Evolutionary conservation across 2,797 vertebrate genomes (phyloP).

Genomic region (Paratrypauchen microcephalus): DNA sequence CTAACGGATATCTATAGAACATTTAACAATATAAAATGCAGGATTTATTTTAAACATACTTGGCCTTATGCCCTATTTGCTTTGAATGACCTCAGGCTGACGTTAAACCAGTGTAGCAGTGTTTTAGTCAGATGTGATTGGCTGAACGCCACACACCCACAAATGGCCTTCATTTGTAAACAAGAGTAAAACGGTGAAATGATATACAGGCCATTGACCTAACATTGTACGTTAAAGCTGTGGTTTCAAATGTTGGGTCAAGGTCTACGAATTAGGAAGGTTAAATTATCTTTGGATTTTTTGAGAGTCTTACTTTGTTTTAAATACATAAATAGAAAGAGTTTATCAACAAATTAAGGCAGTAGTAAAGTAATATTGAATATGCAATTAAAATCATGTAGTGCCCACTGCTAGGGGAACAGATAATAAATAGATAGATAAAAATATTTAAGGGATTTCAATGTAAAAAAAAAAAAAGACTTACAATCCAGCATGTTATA

Average conservation of each 20-base stretch:
- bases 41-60: neutral
- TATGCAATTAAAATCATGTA: neutral
- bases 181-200: constrained; percentile 4
- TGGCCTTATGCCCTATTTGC: neutral
- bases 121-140: neutral
- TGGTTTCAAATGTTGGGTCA: neutral
- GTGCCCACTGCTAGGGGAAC: neutral
- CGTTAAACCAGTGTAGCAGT: no score
- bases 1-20: neutral
- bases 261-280: neutral
- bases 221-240: neutral
- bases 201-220: neutral
- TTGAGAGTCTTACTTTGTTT: neutral
- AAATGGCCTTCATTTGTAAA: neutral
- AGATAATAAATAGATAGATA: neutral
- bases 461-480: neutral
- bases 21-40: constrained; percentile 1
- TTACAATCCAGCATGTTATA: constrained; percentile 1
- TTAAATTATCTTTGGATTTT: neutral
- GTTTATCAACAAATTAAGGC: neutral
- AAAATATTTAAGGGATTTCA: neutral
- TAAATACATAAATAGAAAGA: neutral
- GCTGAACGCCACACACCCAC: neutral
- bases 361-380: neutral
- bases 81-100: no score